phyloP scores from a whole-genome alignment of 2,797 vertebrate genomes.

The Molossus alvarezi region DNA sequence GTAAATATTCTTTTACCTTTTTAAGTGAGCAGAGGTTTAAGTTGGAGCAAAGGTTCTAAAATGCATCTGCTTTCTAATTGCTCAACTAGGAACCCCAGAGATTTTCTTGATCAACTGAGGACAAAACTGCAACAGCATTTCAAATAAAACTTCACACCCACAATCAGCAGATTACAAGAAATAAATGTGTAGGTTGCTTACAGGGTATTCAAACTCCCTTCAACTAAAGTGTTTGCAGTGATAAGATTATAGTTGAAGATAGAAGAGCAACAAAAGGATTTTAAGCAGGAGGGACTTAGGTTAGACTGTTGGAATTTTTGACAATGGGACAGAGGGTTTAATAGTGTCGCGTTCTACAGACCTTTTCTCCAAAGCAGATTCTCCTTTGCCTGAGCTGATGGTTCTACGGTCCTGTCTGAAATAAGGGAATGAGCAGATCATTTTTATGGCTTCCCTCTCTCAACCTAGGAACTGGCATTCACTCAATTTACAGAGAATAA shows the following conservation, averaged over 20 bases:
- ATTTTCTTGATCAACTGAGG: slow-evolving; percentile 57
- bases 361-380: slow-evolving; percentile 52
- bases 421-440: background rate
- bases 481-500: slow-evolving; percentile 28
- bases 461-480: slow-evolving; percentile 43
- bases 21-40: slow-evolving; percentile 48
- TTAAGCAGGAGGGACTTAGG: slow-evolving; percentile 49
- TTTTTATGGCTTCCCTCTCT: slow-evolving; percentile 17
- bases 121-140: slow-evolving; percentile 32
- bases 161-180: slow-evolving; percentile 52
- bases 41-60: slow-evolving; percentile 49
- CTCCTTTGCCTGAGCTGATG: slow-evolving; percentile 55
- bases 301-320: slow-evolving; percentile 15
- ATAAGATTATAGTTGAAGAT: slow-evolving; percentile 57
- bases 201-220: slow-evolving; percentile 69
- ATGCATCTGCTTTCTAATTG: slow-evolving; percentile 69
- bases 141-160: slow-evolving; percentile 71
- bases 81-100: slow-evolving; percentile 29
- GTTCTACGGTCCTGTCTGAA: slow-evolving; percentile 61
- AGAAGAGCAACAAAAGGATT: slow-evolving; percentile 70
- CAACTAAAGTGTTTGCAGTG: slow-evolving; percentile 51
- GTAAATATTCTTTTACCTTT: slow-evolving; percentile 59
- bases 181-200: slow-evolving; percentile 61
- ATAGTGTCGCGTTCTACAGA: background rate
- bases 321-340: slow-evolving; percentile 15